Percentiles rank a stretch among this genome's conserved stretches.
phyloP scores from a whole-genome alignment of 2,888 invertebrate species.

The Mechanitis mazaeus region DNA sequence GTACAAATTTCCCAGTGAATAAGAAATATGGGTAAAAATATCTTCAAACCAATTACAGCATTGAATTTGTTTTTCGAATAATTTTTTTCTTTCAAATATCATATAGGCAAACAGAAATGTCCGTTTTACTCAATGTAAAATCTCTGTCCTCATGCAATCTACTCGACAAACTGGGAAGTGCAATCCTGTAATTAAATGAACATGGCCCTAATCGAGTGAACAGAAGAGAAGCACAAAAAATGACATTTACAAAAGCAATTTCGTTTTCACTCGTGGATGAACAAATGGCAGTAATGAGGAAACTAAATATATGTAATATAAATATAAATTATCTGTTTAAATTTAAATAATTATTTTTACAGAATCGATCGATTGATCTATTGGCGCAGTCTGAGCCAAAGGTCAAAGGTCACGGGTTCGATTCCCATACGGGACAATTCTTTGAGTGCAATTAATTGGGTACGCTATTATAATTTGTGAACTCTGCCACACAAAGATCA shows the following conservation, averaged over 20 bases:
- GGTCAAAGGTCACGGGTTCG: no score
- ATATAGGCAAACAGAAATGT: neutral
- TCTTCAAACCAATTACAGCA: conserved; percentile 20
- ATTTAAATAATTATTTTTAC: no score
- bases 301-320: neutral
- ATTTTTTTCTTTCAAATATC: neutral
- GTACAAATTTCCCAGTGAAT: conserved; percentile 9
- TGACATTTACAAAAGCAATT: conserved; percentile 45
- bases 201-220: conserved; percentile 68
- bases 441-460: no score
- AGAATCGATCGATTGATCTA: no score
- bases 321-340: no score
- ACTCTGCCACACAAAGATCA: no score
- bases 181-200: conserved; percentile 71
- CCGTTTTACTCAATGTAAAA: conserved; percentile 26
- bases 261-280: conserved; percentile 27
- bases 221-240: conserved; percentile 49
- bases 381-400: no score
- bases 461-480: no score
- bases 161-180: conserved; percentile 58
- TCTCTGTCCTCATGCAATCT: conserved; percentile 49
- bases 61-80: conserved; percentile 11
- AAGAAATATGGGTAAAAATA: conserved; percentile 17
- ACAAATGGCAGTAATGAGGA: neutral
- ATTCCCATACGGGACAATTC: no score